Evolutionary conservation across 1,140 invertebrate genomes (phyloP), one percentile per base, ranked within the genome.

Genomic region (Solen grandis): DNA sequence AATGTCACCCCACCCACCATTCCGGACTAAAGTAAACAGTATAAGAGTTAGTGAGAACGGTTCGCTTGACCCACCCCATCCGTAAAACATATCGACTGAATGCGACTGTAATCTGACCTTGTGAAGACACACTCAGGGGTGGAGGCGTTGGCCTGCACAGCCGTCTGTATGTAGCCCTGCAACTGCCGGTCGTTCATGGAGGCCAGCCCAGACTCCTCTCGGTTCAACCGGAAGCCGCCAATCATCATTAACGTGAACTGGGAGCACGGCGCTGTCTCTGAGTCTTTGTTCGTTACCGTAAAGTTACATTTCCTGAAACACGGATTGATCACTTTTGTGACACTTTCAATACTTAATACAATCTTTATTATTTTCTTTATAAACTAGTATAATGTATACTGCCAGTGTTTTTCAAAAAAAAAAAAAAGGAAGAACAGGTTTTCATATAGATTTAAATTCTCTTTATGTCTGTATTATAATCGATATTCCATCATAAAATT

Each of bases 81-180:
- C 35, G 16, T n/a, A n/a, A 35, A 46, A 13, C 8, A 33, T 27
- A 14, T 38, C 5, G 38, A 19, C 8, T 68, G 25, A 38, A 8
- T 5, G 19, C 35, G 10, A n/a, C 8, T 13, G 19, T 10, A 41
- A 22, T 8, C 4, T 10, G 5, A 78, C 75, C 57, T 78, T 10
- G 35, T 68, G 55, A 55, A 78, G n/a, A 69, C 75, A 50, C 75
- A 78, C 31, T 57, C 36, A 59, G 75, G 75, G 2, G 52, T 78
- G 2, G 63, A n/a, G 29, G 27, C 27, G 33, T 55, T 55, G 25
- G 50, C 69, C 29, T 59, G 41, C 62, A 68, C 50, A 10, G 75
- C 75, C 19, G 27, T 14, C 22, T 59, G 19, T 36, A 78, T 78
- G 41, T n/a, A 78, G 13, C 41, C 35, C 19, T 52, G 31, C 0